These are phyloP conservation scores for Triops longicaudatus DNA, from an alignment of 1,140 invertebrate genomes.

Conservation along the genomic window DNA sequence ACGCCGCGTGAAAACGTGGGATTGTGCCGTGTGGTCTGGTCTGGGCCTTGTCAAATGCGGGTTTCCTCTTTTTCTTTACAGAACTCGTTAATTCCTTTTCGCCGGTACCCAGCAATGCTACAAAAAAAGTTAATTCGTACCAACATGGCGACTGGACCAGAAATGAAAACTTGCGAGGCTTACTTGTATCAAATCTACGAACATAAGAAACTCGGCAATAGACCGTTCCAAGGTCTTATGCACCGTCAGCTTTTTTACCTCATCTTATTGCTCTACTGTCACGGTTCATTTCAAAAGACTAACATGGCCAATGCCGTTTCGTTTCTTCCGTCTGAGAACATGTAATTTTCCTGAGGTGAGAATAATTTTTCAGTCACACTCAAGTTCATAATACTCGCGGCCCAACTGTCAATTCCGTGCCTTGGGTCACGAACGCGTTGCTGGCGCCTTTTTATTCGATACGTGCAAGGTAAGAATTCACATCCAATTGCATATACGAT, in stretches of 20 bases:
- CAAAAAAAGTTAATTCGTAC: neutral
- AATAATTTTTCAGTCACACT: neutral
- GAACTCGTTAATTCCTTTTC: conserved; percentile 9
- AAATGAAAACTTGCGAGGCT: neutral
- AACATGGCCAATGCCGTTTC: neutral
- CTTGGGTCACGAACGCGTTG: too few species aligned
- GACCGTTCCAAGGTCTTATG: neutral
- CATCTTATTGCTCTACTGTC: neutral
- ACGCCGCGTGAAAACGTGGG: conserved; percentile 13
- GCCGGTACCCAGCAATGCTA: neutral
- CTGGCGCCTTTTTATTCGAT: neutral
- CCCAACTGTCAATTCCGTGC: too few species aligned
- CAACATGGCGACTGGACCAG: neutral
- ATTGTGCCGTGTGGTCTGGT: conserved; percentile 6
- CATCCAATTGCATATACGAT: neutral
- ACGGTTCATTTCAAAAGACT: neutral
- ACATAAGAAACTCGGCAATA: neutral
- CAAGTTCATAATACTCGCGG: neutral
- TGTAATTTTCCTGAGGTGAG: neutral
- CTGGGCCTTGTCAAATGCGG: neutral
- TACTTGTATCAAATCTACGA: neutral
- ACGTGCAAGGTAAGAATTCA: neutral
- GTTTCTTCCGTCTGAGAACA: neutral
- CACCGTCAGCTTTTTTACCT: neutral
- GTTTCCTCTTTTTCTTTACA: neutral